Conservation (phyloP, 2,888 invertebrate species). For the Papilio protenor region DNA sequence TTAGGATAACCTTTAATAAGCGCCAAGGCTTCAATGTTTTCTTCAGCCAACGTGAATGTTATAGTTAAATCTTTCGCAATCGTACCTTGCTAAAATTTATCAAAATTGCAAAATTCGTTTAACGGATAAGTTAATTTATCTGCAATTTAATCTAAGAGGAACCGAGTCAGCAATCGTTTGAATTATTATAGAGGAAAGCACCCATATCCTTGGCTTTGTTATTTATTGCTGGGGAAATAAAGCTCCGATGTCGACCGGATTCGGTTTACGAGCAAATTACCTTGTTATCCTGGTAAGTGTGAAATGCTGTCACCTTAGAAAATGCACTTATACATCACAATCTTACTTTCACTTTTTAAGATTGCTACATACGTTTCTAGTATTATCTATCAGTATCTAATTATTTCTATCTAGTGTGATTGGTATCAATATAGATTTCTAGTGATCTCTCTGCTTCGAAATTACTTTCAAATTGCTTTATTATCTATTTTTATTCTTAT, state of each 20-base stretch:
- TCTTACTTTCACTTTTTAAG: not conserved
- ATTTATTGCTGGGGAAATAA: slow-evolving; percentile 57
- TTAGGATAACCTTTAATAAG: too few relatives aligned
- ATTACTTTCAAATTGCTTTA: too few relatives aligned
- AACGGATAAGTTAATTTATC: slow-evolving; percentile 37
- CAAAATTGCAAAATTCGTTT: slow-evolving; percentile 17
- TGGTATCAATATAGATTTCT: not conserved
- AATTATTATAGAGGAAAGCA: slow-evolving; percentile 57
- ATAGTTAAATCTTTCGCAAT: not conserved
- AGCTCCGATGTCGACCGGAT: slow-evolving; percentile 46
- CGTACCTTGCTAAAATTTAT: not conserved
- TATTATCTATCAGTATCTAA: not conserved
- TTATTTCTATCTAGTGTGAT: not conserved
- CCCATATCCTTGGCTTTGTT: slow-evolving; percentile 44
- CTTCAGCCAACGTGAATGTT: too few relatives aligned
- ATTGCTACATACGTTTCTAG: not conserved
- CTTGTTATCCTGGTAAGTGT: slow-evolving; percentile 37
- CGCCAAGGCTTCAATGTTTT: too few relatives aligned
- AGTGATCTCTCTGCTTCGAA: too few relatives aligned
- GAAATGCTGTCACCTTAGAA: slow-evolving; percentile 1
- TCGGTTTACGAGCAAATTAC: slow-evolving; percentile 50
- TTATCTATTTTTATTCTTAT: too few relatives aligned
- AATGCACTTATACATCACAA: too few relatives aligned
- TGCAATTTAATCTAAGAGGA: slow-evolving; percentile 45
- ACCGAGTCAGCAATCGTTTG: slow-evolving; percentile 50